Conservation (phyloP, 2,797 vertebrate species). For the Sebastes taczanowskii region DNA sequence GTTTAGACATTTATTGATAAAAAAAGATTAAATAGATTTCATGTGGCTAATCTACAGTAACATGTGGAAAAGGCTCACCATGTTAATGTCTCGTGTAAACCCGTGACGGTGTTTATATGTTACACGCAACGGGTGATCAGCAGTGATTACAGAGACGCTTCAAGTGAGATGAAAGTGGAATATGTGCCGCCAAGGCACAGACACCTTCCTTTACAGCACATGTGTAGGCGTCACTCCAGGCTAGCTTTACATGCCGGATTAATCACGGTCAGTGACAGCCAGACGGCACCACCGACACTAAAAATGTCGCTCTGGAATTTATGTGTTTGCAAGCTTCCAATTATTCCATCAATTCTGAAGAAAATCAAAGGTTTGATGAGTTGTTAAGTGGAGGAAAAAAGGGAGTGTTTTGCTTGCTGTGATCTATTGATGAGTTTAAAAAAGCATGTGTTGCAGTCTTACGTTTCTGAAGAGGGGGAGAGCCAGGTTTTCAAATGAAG, state of each 20-base stretch:
- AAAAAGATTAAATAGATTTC: neutral
- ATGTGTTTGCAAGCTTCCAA: slow-evolving; percentile 65
- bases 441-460: slow-evolving; percentile 59
- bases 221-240: slow-evolving; percentile 62
- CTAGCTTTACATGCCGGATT: slow-evolving; percentile 71
- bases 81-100: neutral
- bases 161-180: slow-evolving; percentile 64
- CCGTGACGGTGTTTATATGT: neutral
- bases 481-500: slow-evolving; percentile 90
- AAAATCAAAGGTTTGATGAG: slow-evolving; percentile 65
- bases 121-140: slow-evolving; percentile 16
- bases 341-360: slow-evolving; percentile 70
- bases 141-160: slow-evolving; percentile 46
- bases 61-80: neutral
- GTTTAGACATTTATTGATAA: neutral
- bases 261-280: slow-evolving; percentile 76
- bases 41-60: neutral
- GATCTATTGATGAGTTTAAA: slow-evolving; percentile 57
- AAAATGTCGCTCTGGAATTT: slow-evolving; percentile 76
- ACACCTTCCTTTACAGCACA: slow-evolving; percentile 54
- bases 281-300: slow-evolving; percentile 76
- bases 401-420: slow-evolving; percentile 33
- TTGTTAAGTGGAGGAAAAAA: slow-evolving; percentile 31
- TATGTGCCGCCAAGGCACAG: slow-evolving; percentile 18
- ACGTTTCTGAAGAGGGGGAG: slow-evolving; percentile 91